phyloP scores from a whole-genome alignment of 1,140 invertebrate species.

The Nixonia krombeini region DNA sequence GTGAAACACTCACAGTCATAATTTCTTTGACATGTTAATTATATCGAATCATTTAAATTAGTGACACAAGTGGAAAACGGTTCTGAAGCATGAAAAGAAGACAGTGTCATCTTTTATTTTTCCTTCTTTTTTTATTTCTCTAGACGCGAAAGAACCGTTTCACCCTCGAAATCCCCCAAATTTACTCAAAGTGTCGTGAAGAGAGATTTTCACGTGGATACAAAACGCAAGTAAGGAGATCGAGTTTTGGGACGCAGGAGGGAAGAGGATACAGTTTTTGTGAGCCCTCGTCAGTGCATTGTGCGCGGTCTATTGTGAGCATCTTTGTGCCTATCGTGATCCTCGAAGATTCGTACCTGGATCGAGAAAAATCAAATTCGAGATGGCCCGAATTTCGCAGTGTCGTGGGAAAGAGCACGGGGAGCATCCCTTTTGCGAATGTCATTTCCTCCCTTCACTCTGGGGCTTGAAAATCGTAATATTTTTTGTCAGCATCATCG shows the following conservation, averaged over 20 bases:
- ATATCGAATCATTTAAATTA: too few relatives aligned
- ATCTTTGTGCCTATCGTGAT: conserved; percentile 19
- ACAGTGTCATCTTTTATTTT: too few relatives aligned
- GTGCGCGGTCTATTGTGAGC: conserved; percentile 26
- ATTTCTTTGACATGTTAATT: too few relatives aligned
- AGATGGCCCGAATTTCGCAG: conserved; percentile 36
- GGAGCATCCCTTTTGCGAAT: conserved; percentile 8
- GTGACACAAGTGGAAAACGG: too few relatives aligned
- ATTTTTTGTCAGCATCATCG: conserved; percentile 22
- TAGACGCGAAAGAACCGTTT: background rate
- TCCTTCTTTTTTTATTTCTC: too few relatives aligned
- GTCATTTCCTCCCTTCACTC: conserved; percentile 8
- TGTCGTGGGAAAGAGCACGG: conserved; percentile 40
- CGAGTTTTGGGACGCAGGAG: conserved; percentile 18
- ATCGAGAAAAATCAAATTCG: conserved; percentile 31
- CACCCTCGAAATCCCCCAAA: background rate
- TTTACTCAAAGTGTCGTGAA: background rate
- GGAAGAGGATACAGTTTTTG: conserved; percentile 31
- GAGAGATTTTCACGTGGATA: conserved; percentile 32
- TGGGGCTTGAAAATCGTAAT: conserved; percentile 16
- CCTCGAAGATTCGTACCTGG: conserved; percentile 35
- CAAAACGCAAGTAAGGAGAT: conserved; percentile 33
- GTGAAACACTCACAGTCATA: too few relatives aligned
- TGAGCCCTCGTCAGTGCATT: conserved; percentile 19
- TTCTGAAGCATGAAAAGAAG: too few relatives aligned